Percentiles rank a stretch among this genome's conserved stretches.
phyloP scores from a whole-genome alignment of 2,113 vertebrate genomes.

The Pantherophis guttatus region DNA sequence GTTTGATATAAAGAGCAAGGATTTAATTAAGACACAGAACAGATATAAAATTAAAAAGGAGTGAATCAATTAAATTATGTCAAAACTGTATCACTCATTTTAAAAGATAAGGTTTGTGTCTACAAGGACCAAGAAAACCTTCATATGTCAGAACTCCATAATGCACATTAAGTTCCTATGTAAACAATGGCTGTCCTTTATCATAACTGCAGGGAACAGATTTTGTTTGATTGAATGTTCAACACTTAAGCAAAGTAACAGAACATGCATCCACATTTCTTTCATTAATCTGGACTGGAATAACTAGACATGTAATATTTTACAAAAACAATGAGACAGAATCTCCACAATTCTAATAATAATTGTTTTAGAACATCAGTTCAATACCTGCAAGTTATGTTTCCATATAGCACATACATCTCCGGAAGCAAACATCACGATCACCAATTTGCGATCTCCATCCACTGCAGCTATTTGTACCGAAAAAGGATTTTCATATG shows the following conservation, averaged over 20 bases:
- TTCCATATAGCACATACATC: conserved; percentile 79
- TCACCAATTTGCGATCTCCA: conserved; percentile 69
- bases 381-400: conserved; percentile 83
- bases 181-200: background rate
- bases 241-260: background rate
- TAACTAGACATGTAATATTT: background rate
- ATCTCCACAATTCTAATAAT: background rate
- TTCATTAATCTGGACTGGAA: background rate
- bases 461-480: conserved; percentile 73
- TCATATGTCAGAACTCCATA: background rate
- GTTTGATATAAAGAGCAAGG: background rate
- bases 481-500: conserved; percentile 73
- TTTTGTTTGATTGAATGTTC: background rate
- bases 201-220: background rate
- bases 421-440: conserved; percentile 75
- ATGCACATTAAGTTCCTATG: background rate
- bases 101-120: background rate
- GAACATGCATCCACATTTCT: background rate
- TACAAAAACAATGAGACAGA: background rate
- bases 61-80: background rate
- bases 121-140: background rate
- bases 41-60: background rate
- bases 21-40: background rate
- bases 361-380: conserved; percentile 14
- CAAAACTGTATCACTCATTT: background rate